A percentile compares a stretch with the other conserved stretches of the same genome.
These are phyloP conservation scores for Polietes domitor DNA, from an alignment of 2,888 invertebrate species.

Conservation along the genomic window DNA sequence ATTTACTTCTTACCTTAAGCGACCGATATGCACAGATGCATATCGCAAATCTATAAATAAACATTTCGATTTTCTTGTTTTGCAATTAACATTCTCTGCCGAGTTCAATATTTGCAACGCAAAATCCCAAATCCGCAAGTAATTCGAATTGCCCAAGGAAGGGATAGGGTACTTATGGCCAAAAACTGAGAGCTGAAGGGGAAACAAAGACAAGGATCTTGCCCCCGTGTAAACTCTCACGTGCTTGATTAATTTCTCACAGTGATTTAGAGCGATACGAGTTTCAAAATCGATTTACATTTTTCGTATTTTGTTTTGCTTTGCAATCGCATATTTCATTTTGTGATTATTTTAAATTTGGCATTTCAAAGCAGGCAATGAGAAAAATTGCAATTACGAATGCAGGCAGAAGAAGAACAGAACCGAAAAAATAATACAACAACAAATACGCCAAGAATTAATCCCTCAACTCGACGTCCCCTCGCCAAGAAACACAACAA, in stretches of 20 bases:
- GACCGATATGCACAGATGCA: no score
- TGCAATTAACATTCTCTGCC: background rate
- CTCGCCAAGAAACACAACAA: background rate
- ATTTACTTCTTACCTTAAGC: no score
- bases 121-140: background rate
- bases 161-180: no score
- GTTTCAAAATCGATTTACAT: background rate
- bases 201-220: conserved; percentile 4
- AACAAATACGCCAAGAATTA: conserved; percentile 30
- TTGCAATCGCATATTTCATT: background rate
- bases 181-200: background rate
- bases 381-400: conserved; percentile 40
- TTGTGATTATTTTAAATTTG: conserved; percentile 45
- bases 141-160: conserved; percentile 23
- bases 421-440: conserved; percentile 5
- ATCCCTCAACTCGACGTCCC: background rate
- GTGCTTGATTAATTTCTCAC: conserved; percentile 61
- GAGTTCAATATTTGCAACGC: background rate
- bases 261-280: conserved; percentile 59
- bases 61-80: background rate
- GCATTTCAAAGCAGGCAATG: conserved; percentile 14
- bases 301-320: conserved; percentile 11
- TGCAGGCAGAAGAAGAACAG: conserved; percentile 1
- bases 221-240: conserved; percentile 50
- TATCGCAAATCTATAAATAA: no score